Percentiles rank a stretch among this genome's conserved stretches.
Evolutionary conservation across 2,113 vertebrate species (phyloP).

Genomic region (Podiceps cristatus): DNA sequence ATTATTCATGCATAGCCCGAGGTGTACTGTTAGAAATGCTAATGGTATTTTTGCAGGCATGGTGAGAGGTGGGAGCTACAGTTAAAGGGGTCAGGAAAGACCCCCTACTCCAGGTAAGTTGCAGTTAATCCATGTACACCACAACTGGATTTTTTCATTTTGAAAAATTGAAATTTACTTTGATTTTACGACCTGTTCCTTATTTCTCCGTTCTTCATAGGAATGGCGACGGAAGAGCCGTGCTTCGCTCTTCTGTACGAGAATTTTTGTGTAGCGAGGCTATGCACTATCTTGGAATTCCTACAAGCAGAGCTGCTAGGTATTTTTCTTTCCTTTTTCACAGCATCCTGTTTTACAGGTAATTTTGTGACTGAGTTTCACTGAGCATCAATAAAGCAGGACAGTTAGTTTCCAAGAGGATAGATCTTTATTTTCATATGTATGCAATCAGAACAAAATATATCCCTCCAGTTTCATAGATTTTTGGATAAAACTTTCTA

Average conservation of each 20-base stretch:
- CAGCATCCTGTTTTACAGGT: neutral
- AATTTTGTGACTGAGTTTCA: neutral
- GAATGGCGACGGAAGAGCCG: slow-evolving; percentile 83
- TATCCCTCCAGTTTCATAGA: neutral
- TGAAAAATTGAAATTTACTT: neutral
- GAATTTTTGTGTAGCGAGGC: slow-evolving; percentile 87
- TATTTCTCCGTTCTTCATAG: slow-evolving; percentile 41
- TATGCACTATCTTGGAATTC: slow-evolving; percentile 83
- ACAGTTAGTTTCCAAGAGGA: neutral
- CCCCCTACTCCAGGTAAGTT: slow-evolving; percentile 82
- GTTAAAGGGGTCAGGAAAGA: slow-evolving; percentile 88
- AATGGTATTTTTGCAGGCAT: slow-evolving; percentile 67
- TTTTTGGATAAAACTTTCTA: neutral
- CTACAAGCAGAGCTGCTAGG: slow-evolving; percentile 85
- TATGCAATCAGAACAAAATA: neutral
- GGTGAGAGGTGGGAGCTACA: slow-evolving; percentile 85
- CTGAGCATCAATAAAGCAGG: neutral
- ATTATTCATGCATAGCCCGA: neutral
- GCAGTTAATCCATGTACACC: neutral
- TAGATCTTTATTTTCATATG: neutral
- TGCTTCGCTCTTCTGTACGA: slow-evolving; percentile 82
- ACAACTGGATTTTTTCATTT: neutral
- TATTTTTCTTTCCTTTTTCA: slow-evolving; percentile 47
- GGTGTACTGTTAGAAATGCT: neutral
- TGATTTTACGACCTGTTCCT: neutral